Evolutionary conservation across 2,113 vertebrate genomes (phyloP), one percentile per base, ranked within the genome.

Genomic region (Quiscalus mexicanus): DNA sequence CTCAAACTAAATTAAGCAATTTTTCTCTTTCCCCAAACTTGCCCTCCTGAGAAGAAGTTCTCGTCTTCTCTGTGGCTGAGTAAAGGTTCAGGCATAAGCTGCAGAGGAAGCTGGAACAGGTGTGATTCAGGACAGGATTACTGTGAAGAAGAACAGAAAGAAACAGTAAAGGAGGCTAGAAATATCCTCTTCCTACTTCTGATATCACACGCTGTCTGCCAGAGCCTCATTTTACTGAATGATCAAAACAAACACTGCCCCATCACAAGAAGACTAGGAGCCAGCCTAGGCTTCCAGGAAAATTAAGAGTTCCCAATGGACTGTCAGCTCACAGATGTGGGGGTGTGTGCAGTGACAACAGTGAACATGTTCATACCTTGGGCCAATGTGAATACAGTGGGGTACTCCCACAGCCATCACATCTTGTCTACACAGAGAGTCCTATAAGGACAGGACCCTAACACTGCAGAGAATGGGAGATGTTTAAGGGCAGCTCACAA

Each of bases 21-120:
- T 31, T 67, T 55, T 76, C 37, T 55, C 65, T 53, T 10, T 64
- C 60, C 52, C 77, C 37, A 62, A 7, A 94, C 98, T 97, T 97
- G 98, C 99, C 99, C 33, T 98, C 95, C 70, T 98, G 92, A 65
- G 94, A 96, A 35, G 87, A 95, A 37, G 89, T 93, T 75, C 59
- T 90, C 47, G 93, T 95, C 77, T 97, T 97, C 93, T 97, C 94
- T 80, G 93, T 96, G 70, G 96, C 73, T 55, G 97, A 98, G 56
- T 99, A 97, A 82, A 99, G 97, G 97, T 90, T 98, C 93, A 98
- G 79, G 81, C 98, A 99, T 94, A 99, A 96, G 74, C 83, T 98
- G 92, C 96, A 98, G 15, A 99, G 98, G 95, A 99, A 99, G 84
- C 94, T 98, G 96, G 98, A 99, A 98, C 98, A 99, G 27, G 98